These are phyloP conservation scores for Forbesichthys agassizii DNA, from an alignment of 2,113 vertebrate genomes.

Conservation along the genomic window DNA sequence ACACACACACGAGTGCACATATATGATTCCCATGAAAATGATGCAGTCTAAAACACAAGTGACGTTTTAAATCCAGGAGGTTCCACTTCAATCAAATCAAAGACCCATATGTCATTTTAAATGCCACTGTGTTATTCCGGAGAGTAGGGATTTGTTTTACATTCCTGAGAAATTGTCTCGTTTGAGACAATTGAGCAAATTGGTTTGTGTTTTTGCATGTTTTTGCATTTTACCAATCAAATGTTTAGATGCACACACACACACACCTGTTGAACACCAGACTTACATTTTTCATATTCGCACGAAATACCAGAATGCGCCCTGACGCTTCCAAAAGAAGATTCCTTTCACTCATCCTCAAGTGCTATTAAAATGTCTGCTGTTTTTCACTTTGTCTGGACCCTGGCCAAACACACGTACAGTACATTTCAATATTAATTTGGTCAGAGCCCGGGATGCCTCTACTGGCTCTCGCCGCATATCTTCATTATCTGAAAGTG, in stretches of 20 bases:
- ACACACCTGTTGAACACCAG: not conserved
- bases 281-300: slow-evolving; percentile 15
- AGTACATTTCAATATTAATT: slow-evolving; percentile 75
- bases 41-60: no score
- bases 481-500: slow-evolving; percentile 77
- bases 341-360: slow-evolving; percentile 29
- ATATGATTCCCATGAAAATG: no score
- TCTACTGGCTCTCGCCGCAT: slow-evolving; percentile 47
- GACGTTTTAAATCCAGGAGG: no score
- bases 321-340: slow-evolving; percentile 47
- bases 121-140: no score
- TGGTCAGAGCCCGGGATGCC: slow-evolving; percentile 54
- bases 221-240: no score
- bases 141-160: no score
- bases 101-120: no score
- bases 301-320: slow-evolving; percentile 21
- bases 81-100: no score
- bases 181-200: no score
- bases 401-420: slow-evolving; percentile 69
- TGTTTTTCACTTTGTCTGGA: slow-evolving; percentile 72
- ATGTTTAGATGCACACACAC: no score
- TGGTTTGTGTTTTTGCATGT: no score
- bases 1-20: slow-evolving; percentile 20
- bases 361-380: slow-evolving; percentile 57
- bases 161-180: no score